These are phyloP conservation scores for Spodoptera litura DNA, from an alignment of 1,140 invertebrate species.

Conservation along the genomic window DNA sequence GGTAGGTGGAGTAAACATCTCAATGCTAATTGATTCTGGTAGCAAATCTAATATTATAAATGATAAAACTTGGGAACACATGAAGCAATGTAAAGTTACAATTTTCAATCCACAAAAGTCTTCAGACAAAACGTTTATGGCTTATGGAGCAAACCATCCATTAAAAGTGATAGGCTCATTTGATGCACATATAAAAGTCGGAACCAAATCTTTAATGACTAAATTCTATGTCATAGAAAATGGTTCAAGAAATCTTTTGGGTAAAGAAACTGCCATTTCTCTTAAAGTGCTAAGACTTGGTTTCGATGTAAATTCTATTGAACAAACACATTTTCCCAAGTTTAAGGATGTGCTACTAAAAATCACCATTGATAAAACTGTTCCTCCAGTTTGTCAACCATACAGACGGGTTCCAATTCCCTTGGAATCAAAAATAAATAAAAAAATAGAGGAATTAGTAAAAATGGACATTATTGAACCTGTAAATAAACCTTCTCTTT, in stretches of 20 bases:
- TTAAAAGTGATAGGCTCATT: background rate
- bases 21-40: too few species aligned
- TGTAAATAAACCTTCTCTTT: slow-evolving; percentile 62
- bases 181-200: background rate
- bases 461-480: slow-evolving; percentile 66
- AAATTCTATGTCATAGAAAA: too few species aligned
- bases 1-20: too few species aligned
- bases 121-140: background rate
- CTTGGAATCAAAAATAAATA: slow-evolving; percentile 57
- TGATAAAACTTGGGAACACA: background rate
- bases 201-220: too few species aligned
- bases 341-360: slow-evolving; percentile 62
- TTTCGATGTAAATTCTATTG: slow-evolving; percentile 48
- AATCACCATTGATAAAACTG: slow-evolving; percentile 58
- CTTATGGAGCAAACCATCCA: background rate
- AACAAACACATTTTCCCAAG: slow-evolving; percentile 59
- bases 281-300: slow-evolving; percentile 62
- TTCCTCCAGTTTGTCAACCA: slow-evolving; percentile 63
- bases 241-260: background rate
- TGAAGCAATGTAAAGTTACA: background rate
- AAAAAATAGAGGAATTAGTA: slow-evolving; percentile 57
- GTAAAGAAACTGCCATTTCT: background rate
- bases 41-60: background rate
- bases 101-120: background rate
- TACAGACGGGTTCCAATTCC: slow-evolving; percentile 63